These are phyloP conservation scores for Metacarcinus magister DNA, from an alignment of 2,888 invertebrate genomes.

Conservation along the genomic window DNA sequence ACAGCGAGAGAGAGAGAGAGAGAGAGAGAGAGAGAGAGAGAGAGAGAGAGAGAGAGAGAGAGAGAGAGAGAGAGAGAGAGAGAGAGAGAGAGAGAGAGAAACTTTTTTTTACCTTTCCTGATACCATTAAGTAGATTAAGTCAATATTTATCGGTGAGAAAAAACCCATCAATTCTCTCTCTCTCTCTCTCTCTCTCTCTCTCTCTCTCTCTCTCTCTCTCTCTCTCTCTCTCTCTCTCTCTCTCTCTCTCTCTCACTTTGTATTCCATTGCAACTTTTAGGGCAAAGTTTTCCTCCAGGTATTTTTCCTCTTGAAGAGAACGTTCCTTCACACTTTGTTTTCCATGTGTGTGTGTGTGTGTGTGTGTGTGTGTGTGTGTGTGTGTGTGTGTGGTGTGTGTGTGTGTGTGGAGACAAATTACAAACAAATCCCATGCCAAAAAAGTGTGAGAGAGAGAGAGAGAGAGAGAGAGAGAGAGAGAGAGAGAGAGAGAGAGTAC, in stretches of 20 bases:
- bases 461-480: constrained; percentile 14
- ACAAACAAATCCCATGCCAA: background rate
- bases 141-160: background rate
- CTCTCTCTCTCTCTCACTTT: constrained; percentile 26
- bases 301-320: constrained; percentile 13
- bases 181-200: background rate
- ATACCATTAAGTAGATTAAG: constrained; percentile 3
- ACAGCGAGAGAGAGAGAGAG: background rate
- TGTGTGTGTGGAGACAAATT: background rate
- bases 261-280: constrained; percentile 1
- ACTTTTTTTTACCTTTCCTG: background rate
- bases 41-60: constrained; percentile 22
- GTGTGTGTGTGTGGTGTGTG: constrained; percentile 45
- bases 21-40: constrained; percentile 2
- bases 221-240: background rate
- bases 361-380: constrained; percentile 60
- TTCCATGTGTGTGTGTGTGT: constrained; percentile 1
- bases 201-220: constrained; percentile 52
- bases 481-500: background rate
- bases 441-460: background rate
- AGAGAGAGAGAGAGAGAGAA: constrained; percentile 7
- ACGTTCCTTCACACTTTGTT: constrained; percentile 26
- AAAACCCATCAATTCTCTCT: background rate
- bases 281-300: background rate
- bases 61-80: constrained; percentile 26